Evolutionary conservation across 2,888 invertebrate genomes (phyloP), one percentile per base, ranked within the genome.

Genomic region (Isoperla grammatica): DNA sequence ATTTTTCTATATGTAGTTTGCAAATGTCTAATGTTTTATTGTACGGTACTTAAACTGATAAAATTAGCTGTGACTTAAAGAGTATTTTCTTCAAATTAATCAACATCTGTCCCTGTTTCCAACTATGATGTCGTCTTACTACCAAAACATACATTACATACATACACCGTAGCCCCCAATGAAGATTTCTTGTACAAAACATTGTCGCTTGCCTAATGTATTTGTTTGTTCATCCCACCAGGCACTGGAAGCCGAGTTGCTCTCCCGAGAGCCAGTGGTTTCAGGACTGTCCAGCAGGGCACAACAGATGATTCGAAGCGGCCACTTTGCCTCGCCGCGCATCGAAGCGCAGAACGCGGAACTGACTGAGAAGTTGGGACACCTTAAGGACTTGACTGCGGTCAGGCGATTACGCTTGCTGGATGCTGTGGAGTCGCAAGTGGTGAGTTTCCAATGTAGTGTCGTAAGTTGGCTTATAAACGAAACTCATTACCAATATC

Each of bases 221-320:
- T 20, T 20, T 23, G 11, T 6, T 40, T 37, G 13, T 43, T 39
- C 6, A 8, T 48, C 53, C n/a, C n/a, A n/a, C n/a, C 65, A 79
- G 71, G 87, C 88, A 0, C 72, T 98, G 37, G 96, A 97, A 73
- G 88, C 92, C 0, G 96, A 97, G 72, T 78, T 95, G 8, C 79
- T 88, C 9, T 88, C 94, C 0, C 86, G 91, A 69, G 95, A 96
- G 72, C 89, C 94, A 0, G 82, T 91, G 0, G 85, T 95, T 4
- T 81, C 84, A 5, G 82, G 85, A 0, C 77, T 96, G 1, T 76
- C 85, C 1, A 81, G 80, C 12, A 82, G 93, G 61, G 93, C 92
- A 0, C 79, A 84, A 5, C 84, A 87, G 66, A 88, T 96, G 82
- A 79, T 89, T 2, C 80, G 88, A 2, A 86, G 88, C 66, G 88